Evolutionary conservation across 2,113 vertebrate genomes (phyloP).

Genomic region (Protobothrops mucrosquamatus): DNA sequence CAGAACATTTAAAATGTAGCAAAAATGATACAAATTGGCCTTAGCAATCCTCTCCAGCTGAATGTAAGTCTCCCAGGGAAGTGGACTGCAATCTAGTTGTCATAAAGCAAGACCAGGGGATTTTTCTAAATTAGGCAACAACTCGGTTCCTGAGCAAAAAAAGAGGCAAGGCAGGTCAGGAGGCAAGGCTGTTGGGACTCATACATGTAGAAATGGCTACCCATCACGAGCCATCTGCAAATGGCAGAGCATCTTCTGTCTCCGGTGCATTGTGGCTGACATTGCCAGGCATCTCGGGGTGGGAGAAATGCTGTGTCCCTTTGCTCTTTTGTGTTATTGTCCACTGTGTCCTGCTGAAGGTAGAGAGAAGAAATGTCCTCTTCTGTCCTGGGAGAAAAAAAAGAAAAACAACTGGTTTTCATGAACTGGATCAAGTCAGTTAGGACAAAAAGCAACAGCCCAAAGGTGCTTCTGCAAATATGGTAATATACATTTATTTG

Average conservation of each 20-base stretch:
- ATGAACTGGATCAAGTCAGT: not conserved
- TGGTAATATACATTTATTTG: not conserved
- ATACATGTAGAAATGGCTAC: not conserved
- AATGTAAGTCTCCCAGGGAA: not conserved
- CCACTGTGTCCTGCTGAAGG: not conserved
- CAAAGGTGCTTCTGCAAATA: not conserved
- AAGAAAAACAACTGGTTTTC: not conserved
- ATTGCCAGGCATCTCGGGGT: not conserved
- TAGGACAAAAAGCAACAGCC: not conserved
- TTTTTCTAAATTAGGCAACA: not conserved
- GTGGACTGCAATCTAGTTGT: not conserved
- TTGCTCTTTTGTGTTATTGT: not conserved
- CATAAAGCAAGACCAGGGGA: not conserved
- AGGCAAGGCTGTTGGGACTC: not conserved
- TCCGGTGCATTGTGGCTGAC: not conserved
- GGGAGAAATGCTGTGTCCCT: not conserved
- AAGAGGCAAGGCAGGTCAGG: not conserved
- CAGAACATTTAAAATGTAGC: not conserved
- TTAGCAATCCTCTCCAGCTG: not conserved
- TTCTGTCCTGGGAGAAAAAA: not conserved
- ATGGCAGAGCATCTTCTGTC: not conserved
- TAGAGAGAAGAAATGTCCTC: not conserved
- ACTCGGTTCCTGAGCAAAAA: not conserved
- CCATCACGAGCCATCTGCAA: not conserved
- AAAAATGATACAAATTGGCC: not conserved